These are phyloP conservation scores for Steinernema scapterisci DNA, from an alignment of 2,888 invertebrate species.

Conservation along the genomic window DNA sequence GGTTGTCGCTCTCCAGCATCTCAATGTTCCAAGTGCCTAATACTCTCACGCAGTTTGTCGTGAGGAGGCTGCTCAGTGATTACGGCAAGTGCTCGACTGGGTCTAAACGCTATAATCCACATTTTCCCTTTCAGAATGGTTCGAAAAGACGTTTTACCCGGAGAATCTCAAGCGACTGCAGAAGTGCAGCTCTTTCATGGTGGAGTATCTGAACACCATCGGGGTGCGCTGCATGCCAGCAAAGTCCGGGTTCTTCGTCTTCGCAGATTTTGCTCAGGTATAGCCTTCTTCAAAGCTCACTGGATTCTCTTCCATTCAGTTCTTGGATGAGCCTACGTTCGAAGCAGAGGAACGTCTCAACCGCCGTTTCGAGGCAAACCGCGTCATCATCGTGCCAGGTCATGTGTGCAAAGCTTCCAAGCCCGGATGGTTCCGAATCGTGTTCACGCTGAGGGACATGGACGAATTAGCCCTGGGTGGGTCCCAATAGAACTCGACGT, in stretches of 20 bases:
- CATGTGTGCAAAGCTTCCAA: constrained; percentile 40
- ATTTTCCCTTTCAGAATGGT: constrained; percentile 44
- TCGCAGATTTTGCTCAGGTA: constrained; percentile 47
- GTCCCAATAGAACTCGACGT: not conserved
- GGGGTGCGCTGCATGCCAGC: constrained; percentile 48
- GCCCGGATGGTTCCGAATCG: constrained; percentile 51
- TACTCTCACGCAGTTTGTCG: constrained; percentile 50
- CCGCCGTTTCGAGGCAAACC: constrained; percentile 39
- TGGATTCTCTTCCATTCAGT: constrained; percentile 37
- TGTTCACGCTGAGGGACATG: constrained; percentile 37
- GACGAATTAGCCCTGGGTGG: constrained; percentile 10
- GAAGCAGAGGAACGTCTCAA: constrained; percentile 45
- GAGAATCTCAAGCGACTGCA: constrained; percentile 46
- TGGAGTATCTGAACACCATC: constrained; percentile 37
- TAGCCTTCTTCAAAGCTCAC: not conserved
- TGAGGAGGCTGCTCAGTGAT: constrained; percentile 45
- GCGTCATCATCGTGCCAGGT: constrained; percentile 47
- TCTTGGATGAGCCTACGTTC: constrained; percentile 46
- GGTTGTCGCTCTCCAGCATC: constrained; percentile 33
- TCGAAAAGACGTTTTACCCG: constrained; percentile 46
- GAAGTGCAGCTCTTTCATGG: constrained; percentile 40
- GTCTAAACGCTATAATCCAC: too few species aligned
- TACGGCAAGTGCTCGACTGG: too few species aligned
- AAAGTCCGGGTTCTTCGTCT: constrained; percentile 50
- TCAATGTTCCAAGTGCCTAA: constrained; percentile 50